Percentiles rank a stretch among this genome's conserved stretches.
Evolutionary conservation across 2,888 invertebrate species (phyloP).

Genomic region (Stenoptilia bipunctidactyla): DNA sequence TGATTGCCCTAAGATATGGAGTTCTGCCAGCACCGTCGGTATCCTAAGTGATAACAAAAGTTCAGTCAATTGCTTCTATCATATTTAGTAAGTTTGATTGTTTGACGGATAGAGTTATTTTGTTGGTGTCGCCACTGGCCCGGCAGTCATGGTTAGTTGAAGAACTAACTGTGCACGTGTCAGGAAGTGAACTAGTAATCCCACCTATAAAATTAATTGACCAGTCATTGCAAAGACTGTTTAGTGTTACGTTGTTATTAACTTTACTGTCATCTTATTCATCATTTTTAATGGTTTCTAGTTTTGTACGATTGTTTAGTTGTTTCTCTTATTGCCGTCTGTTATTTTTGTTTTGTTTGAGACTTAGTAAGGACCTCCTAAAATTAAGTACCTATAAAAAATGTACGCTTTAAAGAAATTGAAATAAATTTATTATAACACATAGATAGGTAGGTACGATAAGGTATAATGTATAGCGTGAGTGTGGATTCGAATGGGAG

Average conservation of each 20-base stretch:
- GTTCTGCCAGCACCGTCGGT: conserved; percentile 23
- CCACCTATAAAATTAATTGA: conserved; percentile 51
- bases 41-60: conserved; percentile 27
- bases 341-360: conserved; percentile 2
- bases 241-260: conserved; percentile 57
- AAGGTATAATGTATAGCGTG: conserved; percentile 55
- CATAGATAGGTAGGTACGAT: conserved; percentile 63
- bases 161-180: too few species aligned
- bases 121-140: conserved; percentile 12
- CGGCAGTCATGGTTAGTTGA: conserved; percentile 5
- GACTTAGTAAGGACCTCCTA: conserved; percentile 52
- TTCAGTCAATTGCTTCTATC: conserved; percentile 38
- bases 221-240: conserved; percentile 65
- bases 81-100: conserved; percentile 6
- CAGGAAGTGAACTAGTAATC: too few species aligned
- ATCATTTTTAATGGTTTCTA: too few species aligned
- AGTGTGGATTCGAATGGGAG: conserved; percentile 25
- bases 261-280: conserved; percentile 28
- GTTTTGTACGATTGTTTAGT: too few species aligned
- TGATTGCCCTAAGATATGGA: too few species aligned
- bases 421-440: conserved; percentile 57
- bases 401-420: conserved; percentile 71
- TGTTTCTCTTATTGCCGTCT: conserved; percentile 19
- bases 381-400: conserved; percentile 56
- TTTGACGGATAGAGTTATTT: conserved; percentile 11